Evolutionary conservation across 2,888 invertebrate genomes (phyloP).

Genomic region (Heterodera filipjevi): DNA sequence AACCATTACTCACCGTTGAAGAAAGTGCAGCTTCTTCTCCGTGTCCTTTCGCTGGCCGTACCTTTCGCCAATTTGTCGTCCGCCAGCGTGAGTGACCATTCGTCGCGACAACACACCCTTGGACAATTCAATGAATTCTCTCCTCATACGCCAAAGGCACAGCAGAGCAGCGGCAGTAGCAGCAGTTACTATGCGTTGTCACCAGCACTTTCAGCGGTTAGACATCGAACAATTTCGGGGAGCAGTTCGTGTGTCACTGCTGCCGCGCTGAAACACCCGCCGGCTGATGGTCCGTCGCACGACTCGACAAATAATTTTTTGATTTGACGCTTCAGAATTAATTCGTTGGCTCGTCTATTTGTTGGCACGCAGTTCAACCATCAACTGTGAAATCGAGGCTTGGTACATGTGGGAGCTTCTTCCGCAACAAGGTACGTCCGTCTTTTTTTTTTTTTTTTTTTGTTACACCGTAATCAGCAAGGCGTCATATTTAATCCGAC

Average conservation of each 20-base stretch:
- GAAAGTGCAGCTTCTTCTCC: conserved; percentile 82
- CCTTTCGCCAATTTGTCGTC: conserved; percentile 19
- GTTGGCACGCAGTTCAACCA: conserved; percentile 83
- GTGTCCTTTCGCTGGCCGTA: conserved; percentile 44
- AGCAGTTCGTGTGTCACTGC: conserved; percentile 2
- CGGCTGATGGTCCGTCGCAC: conserved; percentile 46
- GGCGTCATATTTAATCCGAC: too few species aligned
- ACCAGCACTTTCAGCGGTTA: conserved; percentile 7
- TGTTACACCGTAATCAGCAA: too few species aligned
- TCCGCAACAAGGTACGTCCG: conserved; percentile 76
- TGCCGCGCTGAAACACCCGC: conserved; percentile 38
- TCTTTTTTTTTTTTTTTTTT: too few species aligned
- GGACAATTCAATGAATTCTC: neutral
- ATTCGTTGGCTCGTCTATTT: conserved; percentile 89
- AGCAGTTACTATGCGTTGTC: conserved; percentile 1
- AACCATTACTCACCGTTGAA: conserved; percentile 88
- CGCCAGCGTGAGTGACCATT: conserved; percentile 15
- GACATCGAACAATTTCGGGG: conserved; percentile 12
- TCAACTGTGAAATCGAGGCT: conserved; percentile 87
- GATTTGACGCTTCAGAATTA: conserved; percentile 28
- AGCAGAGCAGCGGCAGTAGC: neutral
- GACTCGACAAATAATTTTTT: neutral
- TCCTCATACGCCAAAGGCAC: conserved; percentile 1
- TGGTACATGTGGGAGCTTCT: conserved; percentile 92
- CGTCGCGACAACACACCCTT: neutral